phyloP scores from a whole-genome alignment of 2,888 invertebrate genomes.

The Zootermopsis nevadensis region DNA sequence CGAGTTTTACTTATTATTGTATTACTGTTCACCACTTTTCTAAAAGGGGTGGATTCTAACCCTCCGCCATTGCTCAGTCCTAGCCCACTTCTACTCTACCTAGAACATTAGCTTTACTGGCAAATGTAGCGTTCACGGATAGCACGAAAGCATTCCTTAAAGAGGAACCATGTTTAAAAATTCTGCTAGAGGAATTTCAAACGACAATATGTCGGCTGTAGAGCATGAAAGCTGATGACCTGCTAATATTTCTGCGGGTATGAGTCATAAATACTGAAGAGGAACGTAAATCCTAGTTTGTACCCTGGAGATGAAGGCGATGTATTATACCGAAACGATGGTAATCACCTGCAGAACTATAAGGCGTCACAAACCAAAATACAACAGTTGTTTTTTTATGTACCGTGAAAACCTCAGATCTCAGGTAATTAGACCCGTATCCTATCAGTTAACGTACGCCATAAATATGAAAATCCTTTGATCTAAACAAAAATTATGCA shows the following conservation, averaged over 20 bases:
- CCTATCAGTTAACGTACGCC: too few species aligned
- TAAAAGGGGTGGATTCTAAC: background rate
- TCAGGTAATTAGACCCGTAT: too few species aligned
- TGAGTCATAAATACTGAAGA: background rate
- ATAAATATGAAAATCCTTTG: too few species aligned
- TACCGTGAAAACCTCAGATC: too few species aligned
- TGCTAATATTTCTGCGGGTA: background rate
- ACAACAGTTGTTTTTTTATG: too few species aligned
- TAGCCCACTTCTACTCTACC: background rate
- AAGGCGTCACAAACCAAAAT: too few species aligned
- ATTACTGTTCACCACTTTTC: background rate
- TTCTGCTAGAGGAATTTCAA: background rate
- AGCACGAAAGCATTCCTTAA: background rate
- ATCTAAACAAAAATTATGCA: too few species aligned
- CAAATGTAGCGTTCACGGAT: background rate
- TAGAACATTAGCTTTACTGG: background rate
- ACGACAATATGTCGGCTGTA: background rate
- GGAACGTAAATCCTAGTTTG: background rate
- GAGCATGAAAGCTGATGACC: background rate
- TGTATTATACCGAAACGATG: too few species aligned
- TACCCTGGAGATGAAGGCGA: too few species aligned
- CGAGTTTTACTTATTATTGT: background rate
- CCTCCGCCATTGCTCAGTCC: background rate
- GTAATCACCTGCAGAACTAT: too few species aligned
- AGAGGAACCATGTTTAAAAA: background rate